Evolutionary conservation across 2,888 invertebrate species (phyloP), one percentile per base, ranked within the genome.

Genomic region (Plagiodera versicolora): DNA sequence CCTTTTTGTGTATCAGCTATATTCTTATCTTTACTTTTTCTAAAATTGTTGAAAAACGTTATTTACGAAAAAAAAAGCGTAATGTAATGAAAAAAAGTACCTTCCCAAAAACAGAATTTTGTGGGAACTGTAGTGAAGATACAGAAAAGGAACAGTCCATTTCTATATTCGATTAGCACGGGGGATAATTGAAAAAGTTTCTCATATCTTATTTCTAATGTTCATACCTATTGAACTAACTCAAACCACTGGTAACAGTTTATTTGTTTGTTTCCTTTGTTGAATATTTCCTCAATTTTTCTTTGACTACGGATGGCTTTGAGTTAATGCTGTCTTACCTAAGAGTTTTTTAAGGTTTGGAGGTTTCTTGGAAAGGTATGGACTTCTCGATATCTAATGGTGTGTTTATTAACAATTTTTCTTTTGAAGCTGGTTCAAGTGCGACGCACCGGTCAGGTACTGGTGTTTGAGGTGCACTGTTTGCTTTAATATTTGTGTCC

Each of bases 201-300:
- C n/a, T 5, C 45, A 45, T 5, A 14, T 18, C 16, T 9, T 45
- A 14, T 45, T 45, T 45, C 6, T 45, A 5, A 10, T 9, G 45
- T 45, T 45, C 6, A 9, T 9, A 45, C 16, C 4, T 9, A 16
- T 45, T 14, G 16, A 45, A 45, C 16, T 32, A 10, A 32, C 6
- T 11, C 32, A 8, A n/a, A 10, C 10, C 32, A 32, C 6, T 32
- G 4, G 32, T 3, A 32, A 28, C 8, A 6, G 5, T 10, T 8
- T 10, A 14, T 18, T 48, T 20, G 20, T 17, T 48, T 48, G 19
- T 10, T 48, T 48, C 20, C 20, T 48, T 48, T 20, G 47, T 48
- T 48, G 47, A 48, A 14, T 48, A 48, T 19, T 19, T 48, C 20
- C 47, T 48, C 47, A 48, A 48, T 48, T 48, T 48, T 48, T 19